Conservation (phyloP, 1,140 invertebrate species). For the Papilio xuthus region DNA sequence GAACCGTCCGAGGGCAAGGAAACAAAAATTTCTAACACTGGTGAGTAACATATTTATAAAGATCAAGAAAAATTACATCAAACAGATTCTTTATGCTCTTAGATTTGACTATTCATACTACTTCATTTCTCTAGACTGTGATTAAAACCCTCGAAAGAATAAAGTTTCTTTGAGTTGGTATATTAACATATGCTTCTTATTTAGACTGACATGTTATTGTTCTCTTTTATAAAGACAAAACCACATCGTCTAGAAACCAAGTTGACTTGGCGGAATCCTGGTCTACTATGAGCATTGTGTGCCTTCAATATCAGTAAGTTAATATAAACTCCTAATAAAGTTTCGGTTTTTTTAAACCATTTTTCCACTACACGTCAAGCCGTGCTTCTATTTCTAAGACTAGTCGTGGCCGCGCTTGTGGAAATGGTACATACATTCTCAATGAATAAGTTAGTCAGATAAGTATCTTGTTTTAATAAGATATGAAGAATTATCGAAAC, state of each 20-base stretch:
- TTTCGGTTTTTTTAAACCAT: not conserved
- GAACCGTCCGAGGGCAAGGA: slow-evolving; percentile 46
- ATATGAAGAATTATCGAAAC: slow-evolving; percentile 69
- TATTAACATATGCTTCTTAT: too few species aligned
- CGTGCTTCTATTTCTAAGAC: too few species aligned
- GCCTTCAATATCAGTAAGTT: slow-evolving; percentile 70
- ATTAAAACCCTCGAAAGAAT: too few species aligned
- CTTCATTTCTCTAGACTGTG: too few species aligned
- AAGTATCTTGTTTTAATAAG: slow-evolving; percentile 43
- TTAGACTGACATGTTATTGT: not conserved
- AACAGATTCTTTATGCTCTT: too few species aligned
- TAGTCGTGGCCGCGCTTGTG: too few species aligned
- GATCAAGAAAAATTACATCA: not conserved
- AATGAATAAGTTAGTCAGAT: not conserved
- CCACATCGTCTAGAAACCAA: slow-evolving; percentile 44
- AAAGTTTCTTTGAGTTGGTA: too few species aligned
- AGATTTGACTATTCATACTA: too few species aligned
- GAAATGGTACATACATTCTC: slow-evolving; percentile 4
- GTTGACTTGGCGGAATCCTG: slow-evolving; percentile 55
- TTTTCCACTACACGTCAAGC: not conserved
- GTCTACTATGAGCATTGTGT: slow-evolving; percentile 67
- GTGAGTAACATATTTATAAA: slow-evolving; percentile 31
- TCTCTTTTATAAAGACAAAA: slow-evolving; percentile 39
- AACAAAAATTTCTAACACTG: slow-evolving; percentile 46
- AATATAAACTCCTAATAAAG: not conserved